Evolutionary conservation across 2,888 invertebrate genomes (phyloP).

Genomic region (Drosophila cracens): DNA sequence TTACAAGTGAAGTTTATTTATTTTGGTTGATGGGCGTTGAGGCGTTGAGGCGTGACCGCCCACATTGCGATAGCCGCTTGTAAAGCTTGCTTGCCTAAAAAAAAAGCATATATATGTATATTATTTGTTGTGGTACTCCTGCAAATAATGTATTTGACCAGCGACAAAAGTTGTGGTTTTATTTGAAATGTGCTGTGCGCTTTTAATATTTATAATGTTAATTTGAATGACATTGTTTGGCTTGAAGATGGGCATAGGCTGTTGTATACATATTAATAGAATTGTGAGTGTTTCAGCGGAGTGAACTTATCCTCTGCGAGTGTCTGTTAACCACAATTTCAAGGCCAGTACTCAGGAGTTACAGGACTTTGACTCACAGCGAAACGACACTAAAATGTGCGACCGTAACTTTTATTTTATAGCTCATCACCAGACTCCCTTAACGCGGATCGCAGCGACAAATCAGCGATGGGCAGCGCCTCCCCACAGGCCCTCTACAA

Average conservation of each 20-base stretch:
- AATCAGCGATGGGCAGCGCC: conserved; percentile 89
- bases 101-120: conserved; percentile 7
- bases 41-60: conserved; percentile 19
- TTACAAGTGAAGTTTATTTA: conserved; percentile 65
- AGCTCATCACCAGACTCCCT: conserved; percentile 97
- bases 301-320: conserved; percentile 21
- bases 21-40: conserved; percentile 48
- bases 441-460: conserved; percentile 92
- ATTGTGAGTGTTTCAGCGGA: conserved; percentile 5
- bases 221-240: conserved; percentile 30
- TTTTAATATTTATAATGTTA: conserved; percentile 71
- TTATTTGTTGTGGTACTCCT: conserved; percentile 12
- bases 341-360: conserved; percentile 1
- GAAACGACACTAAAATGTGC: conserved; percentile 54
- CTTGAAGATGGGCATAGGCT: conserved; percentile 8
- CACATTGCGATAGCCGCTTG: conserved; percentile 24
- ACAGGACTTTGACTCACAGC: conserved; percentile 3
- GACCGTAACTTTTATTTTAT: conserved; percentile 79
- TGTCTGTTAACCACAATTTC: conserved; percentile 7
- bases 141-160: not conserved
- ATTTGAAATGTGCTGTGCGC: conserved; percentile 60
- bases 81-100: conserved; percentile 28
- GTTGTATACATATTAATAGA: conserved; percentile 25
- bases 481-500: conserved; percentile 96
- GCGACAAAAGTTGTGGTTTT: conserved; percentile 40